Percentiles rank a stretch among this genome's conserved stretches.
Conservation (phyloP, 2,888 invertebrate genomes). For the Orchesella flavescens region DNA sequence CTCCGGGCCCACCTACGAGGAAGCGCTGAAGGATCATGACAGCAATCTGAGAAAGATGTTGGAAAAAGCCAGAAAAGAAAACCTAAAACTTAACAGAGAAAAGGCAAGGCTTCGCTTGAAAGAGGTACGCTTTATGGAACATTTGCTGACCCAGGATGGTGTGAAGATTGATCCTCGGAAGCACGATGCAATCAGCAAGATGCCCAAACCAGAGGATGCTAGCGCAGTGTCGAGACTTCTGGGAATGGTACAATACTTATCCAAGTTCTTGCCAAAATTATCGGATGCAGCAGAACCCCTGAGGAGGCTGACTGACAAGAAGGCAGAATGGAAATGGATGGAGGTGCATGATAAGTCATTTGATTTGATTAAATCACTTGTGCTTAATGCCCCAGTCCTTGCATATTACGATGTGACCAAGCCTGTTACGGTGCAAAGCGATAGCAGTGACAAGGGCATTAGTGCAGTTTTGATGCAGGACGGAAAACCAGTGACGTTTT, state of each 20-base stretch:
- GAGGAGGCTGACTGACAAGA: too few species aligned
- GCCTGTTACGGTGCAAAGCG: too few species aligned
- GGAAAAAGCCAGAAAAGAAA: constrained; percentile 30
- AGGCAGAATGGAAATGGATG: too few species aligned
- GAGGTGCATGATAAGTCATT: too few species aligned
- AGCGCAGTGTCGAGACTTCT: constrained; percentile 22
- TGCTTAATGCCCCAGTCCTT: too few species aligned
- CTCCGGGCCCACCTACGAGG: constrained; percentile 55
- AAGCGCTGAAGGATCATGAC: constrained; percentile 61
- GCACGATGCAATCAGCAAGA: background rate
- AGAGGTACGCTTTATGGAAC: constrained; percentile 44
- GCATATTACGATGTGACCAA: too few species aligned
- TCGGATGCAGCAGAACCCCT: too few species aligned
- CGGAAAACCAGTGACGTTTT: too few species aligned
- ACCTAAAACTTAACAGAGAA: constrained; percentile 60
- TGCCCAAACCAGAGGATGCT: constrained; percentile 20
- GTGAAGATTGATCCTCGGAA: constrained; percentile 48
- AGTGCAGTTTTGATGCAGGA: too few species aligned
- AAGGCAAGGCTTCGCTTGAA: constrained; percentile 43
- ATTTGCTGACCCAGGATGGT: constrained; percentile 31
- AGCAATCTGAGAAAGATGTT: constrained; percentile 50
- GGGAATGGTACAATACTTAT: constrained; percentile 52
- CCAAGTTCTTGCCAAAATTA: too few species aligned
- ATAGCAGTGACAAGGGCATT: too few species aligned
- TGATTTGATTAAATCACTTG: too few species aligned